Conservation (phyloP, 2,113 vertebrate genomes). For the Phyllostomus hastatus region DNA sequence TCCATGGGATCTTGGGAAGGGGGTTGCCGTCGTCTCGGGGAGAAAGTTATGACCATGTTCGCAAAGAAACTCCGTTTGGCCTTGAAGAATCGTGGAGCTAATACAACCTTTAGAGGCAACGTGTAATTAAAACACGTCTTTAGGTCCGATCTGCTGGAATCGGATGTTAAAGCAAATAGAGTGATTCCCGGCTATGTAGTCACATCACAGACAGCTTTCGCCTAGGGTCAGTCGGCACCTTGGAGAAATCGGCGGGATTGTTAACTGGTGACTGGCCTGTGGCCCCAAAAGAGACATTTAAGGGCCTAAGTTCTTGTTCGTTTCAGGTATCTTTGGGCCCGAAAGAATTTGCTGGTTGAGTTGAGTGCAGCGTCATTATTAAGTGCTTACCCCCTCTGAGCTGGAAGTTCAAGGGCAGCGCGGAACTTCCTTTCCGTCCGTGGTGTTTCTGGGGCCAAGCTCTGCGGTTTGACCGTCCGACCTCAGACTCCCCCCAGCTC, state of each 20-base stretch:
- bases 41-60: neutral
- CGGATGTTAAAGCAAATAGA: constrained; percentile 78
- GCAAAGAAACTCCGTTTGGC: neutral
- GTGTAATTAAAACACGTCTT: constrained; percentile 46
- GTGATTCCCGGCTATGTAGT: neutral
- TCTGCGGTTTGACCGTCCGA: neutral
- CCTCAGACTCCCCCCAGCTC: neutral
- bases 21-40: neutral
- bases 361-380: neutral
- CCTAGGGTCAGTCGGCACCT: constrained; percentile 47
- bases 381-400: neutral
- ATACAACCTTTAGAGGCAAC: constrained; percentile 78
- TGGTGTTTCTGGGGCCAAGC: neutral
- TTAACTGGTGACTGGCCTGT: neutral
- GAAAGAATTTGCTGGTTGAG: constrained; percentile 3
- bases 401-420: neutral
- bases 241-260: constrained; percentile 55
- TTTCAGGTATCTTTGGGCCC: neutral
- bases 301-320: constrained; percentile 17
- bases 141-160: constrained; percentile 64
- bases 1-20: neutral
- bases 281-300: neutral
- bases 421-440: neutral
- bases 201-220: constrained; percentile 21
- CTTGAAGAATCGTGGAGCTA: constrained; percentile 52